Base-by-base conservation (phyloP, 2,888 invertebrate genomes). In the Oasisia sp. region DNA sequence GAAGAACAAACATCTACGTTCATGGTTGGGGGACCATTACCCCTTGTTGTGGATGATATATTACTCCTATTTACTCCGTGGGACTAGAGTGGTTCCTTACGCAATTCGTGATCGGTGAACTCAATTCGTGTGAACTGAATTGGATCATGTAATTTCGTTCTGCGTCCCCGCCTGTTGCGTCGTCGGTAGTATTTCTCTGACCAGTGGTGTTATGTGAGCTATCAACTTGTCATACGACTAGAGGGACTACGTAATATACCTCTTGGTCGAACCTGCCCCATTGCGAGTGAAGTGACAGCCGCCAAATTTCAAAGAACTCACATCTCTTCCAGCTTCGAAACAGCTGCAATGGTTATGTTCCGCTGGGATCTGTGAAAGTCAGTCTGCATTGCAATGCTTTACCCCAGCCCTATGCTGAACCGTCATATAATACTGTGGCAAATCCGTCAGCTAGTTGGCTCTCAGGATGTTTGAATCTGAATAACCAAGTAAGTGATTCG, bases 361-460 rank as follows among this genome's bases (percentile, higher is more conserved):
- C 90, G 27, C 90, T 90, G 32, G 90, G 90, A 90, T 90, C n/a
- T 32, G 90, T 12, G 90, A 90, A 4, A 90, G 38, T 27, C 90
- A n/a, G 38, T 90, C 90, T 5, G 90, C 90, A 90, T 11, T 90
- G 90, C 12, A 90, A 90, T 90, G n/a, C n/a, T n/a, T n/a, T n/a
- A n/a, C n/a, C n/a, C n/a, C n/a, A n/a, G n/a, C n/a, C n/a, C n/a
- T n/a, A 14, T 38, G 38, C 32, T 38, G 32, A 14, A 90, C 32
- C 0, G 32, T 90, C 90, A 90, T 90, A 32, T 0, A 32, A 19
- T 32, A 90, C 9, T 90, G 2, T 12, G 90, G 12, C 38, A 90
- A 27, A 5, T 90, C 90, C 19, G 0, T 32, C 90, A 90, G 90
- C 32, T 19, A 90, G 90, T 0, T 90, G 32, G 14, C 90, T 4